Evolutionary conservation across 1,140 invertebrate species (phyloP), one percentile per base, ranked within the genome.

Genomic region (Dendrolimus punctatus): DNA sequence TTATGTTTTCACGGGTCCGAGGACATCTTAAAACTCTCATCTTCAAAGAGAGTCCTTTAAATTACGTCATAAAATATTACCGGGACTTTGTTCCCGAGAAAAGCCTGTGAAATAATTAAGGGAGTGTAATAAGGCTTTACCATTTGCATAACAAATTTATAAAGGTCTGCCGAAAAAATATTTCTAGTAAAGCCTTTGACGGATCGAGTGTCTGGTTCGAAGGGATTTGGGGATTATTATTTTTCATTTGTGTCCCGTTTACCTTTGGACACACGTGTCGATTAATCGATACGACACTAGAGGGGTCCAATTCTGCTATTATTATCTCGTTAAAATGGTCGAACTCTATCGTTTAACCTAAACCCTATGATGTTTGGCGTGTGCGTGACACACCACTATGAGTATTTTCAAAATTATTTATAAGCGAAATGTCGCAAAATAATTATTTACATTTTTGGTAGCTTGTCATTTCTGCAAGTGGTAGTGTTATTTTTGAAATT

Each of bases 71-170:
- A 67, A 72, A 75, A 71, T 71, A 75, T 72, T 68, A 70, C 67
- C 59, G 57, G 46, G 64, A 66, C 62, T 66, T 72, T 62, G 59
- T 57, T 63, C 62, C 59, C 53, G 53, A 60, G 40, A 64, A 60
- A 68, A 67, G 60, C 64, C 58, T 66, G 60, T 56, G 63, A 69
- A 76, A 77, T 77, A 75, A 77, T 75, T 73, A 75, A 71, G 63
- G 66, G 68, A 75, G 69, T 71, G 71, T 71, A 75, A 70, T 71
- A 75, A 72, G 68, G 68, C 62, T 68, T 71, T 67, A 66, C 62
- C 65, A 77, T 77, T 77, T 77, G 72, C 74, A 74, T 77, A 71
- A 77, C 72, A 71, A 77, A 77, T 74, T 74, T 62, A 58, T 57
- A 58, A 66, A 65, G 64, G 62, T 61, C 56, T 51, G 10, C 57